Evolutionary conservation across 2,797 vertebrate species (phyloP).

Genomic region (Eurystomus glaucurus): DNA sequence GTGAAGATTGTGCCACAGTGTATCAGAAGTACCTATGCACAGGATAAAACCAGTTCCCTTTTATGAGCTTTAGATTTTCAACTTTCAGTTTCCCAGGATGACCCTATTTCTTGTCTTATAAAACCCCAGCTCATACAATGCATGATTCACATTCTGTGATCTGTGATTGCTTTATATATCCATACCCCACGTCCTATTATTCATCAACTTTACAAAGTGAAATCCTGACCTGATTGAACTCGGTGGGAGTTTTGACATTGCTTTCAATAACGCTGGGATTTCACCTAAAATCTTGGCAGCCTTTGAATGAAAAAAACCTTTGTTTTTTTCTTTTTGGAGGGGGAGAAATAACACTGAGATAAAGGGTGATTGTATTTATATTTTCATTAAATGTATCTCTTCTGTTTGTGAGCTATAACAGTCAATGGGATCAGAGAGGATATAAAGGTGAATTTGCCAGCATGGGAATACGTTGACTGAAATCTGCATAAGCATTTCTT

Average conservation of each 20-base stretch:
- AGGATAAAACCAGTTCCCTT: not conserved
- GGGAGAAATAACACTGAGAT: not conserved
- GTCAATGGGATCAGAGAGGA: not conserved
- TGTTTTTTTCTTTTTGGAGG: not conserved
- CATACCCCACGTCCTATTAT: not conserved
- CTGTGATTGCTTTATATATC: not conserved
- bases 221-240: constrained; percentile 31
- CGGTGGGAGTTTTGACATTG: not conserved
- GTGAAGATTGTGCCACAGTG: not conserved
- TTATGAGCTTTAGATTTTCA: not conserved
- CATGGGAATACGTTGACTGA: accelerated
- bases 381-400: not conserved
- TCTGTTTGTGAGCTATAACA: not conserved
- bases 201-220: constrained; percentile 29
- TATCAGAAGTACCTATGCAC: not conserved
- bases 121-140: not conserved
- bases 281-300: not conserved
- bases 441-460: not conserved
- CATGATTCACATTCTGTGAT: constrained; percentile 8
- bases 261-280: not conserved
- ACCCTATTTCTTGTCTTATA: not conserved
- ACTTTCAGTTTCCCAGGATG: not conserved
- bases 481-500: not conserved
- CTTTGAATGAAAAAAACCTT: constrained; percentile 6
- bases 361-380: not conserved